Evolutionary conservation across 2,797 vertebrate genomes (phyloP), one percentile per base, ranked within the genome.

Genomic region (Gymnoscopelus braueri): DNA sequence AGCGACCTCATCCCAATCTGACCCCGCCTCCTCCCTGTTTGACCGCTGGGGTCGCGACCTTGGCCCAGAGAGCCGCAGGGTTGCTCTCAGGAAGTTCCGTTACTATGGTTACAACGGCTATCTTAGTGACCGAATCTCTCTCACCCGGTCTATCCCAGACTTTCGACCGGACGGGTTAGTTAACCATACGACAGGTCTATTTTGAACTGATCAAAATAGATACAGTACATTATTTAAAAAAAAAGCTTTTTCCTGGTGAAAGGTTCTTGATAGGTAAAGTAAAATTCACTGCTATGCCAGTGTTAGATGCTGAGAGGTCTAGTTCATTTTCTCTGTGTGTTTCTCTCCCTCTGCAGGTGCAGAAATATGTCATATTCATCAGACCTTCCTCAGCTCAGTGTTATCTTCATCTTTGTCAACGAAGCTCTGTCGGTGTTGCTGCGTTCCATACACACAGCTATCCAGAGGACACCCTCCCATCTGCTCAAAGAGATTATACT

Each of bases 91-190:
- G 77, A 97, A 97, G 79, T 99, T 99, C 88, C 97, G 96, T 84
- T 98, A 98, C 87, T 98, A 97, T 0, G 98, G 98, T 60, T 99
- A 99, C 92, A 99, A 99, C 0, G 93, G 97, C 35, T 99, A 97
- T 92, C 95, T 99, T 84, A 99, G 98, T 0, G 97, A 99, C 86
- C 96, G 96, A 32, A 91, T 99, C 66, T 95, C 98, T 0, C 94
- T 98, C 63, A 94, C 96, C 66, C 88, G 97, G 65, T 71, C 94
- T 0, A 94, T 98, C 68, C 94, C 96, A 0, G 98, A 99, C 87
- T 89, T 97, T 13, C 93, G 97, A 59, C 97, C 97, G 0, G 94
- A 94, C 2, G 96, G 96, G 98, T 99, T 81, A 94, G 95, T 88
- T 70, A 4, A 26, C 7, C 1, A 2, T 52, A 1, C 9, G 1